phyloP scores from a whole-genome alignment of 2,888 invertebrate genomes.

The Drosophila mulleri region DNA sequence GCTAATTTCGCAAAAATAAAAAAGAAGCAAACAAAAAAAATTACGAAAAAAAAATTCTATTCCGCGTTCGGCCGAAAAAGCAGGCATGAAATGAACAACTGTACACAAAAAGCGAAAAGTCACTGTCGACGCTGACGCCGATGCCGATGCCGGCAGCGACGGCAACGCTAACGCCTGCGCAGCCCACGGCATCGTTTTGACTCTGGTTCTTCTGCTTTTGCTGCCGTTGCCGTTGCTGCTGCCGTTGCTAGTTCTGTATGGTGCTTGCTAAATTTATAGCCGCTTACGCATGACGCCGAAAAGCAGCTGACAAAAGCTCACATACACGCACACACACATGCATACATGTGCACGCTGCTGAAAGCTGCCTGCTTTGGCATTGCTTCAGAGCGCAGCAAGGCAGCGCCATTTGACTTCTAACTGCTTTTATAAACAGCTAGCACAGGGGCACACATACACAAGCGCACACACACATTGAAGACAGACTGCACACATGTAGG shows the following conservation, averaged over 20 bases:
- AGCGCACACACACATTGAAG: conserved; percentile 5
- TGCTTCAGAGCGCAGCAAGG: conserved; percentile 4
- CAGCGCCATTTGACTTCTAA: conserved; percentile 63
- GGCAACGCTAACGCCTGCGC: conserved; percentile 21
- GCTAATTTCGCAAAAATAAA: conserved; percentile 61
- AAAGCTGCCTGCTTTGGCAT: conserved; percentile 40
- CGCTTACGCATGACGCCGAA: conserved; percentile 65
- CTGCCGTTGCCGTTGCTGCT: conserved; percentile 5
- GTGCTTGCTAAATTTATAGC: conserved; percentile 60
- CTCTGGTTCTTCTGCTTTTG: conserved; percentile 31
- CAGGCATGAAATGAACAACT: conserved; percentile 65
- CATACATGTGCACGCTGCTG: conserved; percentile 1
- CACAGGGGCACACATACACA: conserved; percentile 7
- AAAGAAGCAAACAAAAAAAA: conserved; percentile 7
- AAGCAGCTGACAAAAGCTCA: conserved; percentile 63
- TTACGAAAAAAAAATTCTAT: conserved; percentile 14
- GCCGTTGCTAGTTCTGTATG: conserved; percentile 24
- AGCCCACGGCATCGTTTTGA: conserved; percentile 31
- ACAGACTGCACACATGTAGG: conserved; percentile 28
- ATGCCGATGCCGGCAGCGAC: conserved; percentile 3
- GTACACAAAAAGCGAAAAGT: conserved; percentile 68
- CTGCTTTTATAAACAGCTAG: conserved; percentile 48
- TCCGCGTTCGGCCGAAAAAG: conserved; percentile 17
- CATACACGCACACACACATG: conserved; percentile 25
- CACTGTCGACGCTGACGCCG: conserved; percentile 37